Base-by-base conservation (phyloP, 1,140 invertebrate species). In the Copidosoma floridanum region DNA sequence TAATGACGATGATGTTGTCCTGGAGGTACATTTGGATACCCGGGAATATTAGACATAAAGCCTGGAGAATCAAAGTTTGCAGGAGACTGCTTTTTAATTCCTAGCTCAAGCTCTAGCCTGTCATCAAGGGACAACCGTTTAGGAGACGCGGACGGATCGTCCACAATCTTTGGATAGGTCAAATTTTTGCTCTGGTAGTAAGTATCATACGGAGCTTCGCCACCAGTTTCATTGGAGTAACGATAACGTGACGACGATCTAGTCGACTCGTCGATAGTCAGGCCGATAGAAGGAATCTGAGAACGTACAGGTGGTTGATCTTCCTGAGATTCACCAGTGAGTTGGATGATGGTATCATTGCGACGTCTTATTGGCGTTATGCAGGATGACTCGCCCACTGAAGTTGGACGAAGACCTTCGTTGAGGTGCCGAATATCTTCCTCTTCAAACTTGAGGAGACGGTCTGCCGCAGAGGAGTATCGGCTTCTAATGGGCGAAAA, bases 41-140 rank as follows among this genome's bases (percentile, higher is more conserved):
- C 18, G 11, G 51, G 14, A 32, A 59, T 10, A 44, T 64, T 64
- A 12, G 57, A 57, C 27, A 65, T 68, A 18, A 71, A 70, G 29
- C 68, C 68, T n/a, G 63, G 46, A 26, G 62, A 24, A 51, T 53
- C 54, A 47, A 65, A 71, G 40, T 40, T 50, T 12, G 32, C 26
- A 0, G 64, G 61, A 3, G 21, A 4, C 3, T 37, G 41, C 26
- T 81, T 81, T 37, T 80, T 80, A 26, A 81, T 80, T 32, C 79
- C 79, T 18, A 79, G 61, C 55, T 81, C 79, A 6, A 81, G 58
- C 55, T 80, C 78, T 40, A 80, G 61, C 78, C 78, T 78, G 55
- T 81, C 79, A 21, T 81, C 79, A 0, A 81, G 68, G n/a, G 79
- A 80, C 11, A 81, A 65, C 40, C 79, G 69, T 65, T 81, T 81